A percentile compares a stretch with the other conserved stretches of the same genome.
phyloP scores from a whole-genome alignment of 2,888 invertebrate genomes.

The Drosophila formosana region DNA sequence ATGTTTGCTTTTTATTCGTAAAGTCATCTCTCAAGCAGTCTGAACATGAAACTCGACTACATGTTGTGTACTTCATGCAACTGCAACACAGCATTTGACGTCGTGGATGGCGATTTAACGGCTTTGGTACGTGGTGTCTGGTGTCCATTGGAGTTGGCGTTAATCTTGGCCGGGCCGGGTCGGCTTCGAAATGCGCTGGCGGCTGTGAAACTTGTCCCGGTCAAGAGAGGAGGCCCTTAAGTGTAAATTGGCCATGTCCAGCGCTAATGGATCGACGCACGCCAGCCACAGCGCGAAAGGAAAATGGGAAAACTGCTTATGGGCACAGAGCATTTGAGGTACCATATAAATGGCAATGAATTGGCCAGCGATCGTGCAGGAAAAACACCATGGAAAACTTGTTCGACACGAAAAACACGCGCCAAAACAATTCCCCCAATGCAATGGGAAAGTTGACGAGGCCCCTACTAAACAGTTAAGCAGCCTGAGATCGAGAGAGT shows the following conservation, averaged over 20 bases:
- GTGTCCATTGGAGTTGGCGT: constrained; percentile 19
- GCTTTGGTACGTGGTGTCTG: constrained; percentile 52
- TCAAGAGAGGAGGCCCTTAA: constrained; percentile 53
- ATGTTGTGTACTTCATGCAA: constrained; percentile 1
- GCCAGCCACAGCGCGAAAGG: constrained; percentile 55
- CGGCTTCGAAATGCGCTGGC: constrained; percentile 28
- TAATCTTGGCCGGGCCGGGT: constrained; percentile 28
- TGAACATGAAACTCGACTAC: background rate
- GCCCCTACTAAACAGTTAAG: constrained; percentile 11
- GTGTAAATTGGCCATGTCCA: constrained; percentile 72
- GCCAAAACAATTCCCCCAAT: constrained; percentile 64
- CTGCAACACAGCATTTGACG: constrained; percentile 11
- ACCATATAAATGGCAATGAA: constrained; percentile 54
- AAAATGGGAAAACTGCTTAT: constrained; percentile 52
- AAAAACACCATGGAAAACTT: constrained; percentile 61
- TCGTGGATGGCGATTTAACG: constrained; percentile 31
- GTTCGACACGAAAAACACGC: constrained; percentile 69
- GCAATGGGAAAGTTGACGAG: constrained; percentile 55
- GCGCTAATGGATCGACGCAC: constrained; percentile 61
- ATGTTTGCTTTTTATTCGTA: background rate
- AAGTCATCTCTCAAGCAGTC: background rate
- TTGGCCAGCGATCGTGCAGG: constrained; percentile 56
- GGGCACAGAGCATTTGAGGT: constrained; percentile 27
- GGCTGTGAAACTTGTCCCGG: constrained; percentile 49
- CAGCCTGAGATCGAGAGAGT: constrained; percentile 13